These are phyloP conservation scores for Pseudomugil gertrudae DNA, from an alignment of 2,797 vertebrate species.

Conservation along the genomic window DNA sequence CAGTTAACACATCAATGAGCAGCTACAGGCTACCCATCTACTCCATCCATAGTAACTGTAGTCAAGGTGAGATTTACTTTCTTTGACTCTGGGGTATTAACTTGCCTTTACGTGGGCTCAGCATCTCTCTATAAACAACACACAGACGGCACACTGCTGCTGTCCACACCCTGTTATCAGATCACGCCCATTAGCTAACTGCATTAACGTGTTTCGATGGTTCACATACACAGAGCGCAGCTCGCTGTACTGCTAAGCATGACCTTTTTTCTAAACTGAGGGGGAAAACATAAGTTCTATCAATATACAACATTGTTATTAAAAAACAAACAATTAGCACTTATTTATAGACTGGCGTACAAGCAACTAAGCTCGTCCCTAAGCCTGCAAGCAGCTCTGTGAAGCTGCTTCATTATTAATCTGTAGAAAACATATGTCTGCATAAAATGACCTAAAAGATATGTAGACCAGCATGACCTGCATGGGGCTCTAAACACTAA, in stretches of 20 bases:
- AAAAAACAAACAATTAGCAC: no score
- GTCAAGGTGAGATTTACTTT: slow-evolving; percentile 78
- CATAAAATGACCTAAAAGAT: background rate
- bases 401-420: background rate
- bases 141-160: slow-evolving; percentile 27
- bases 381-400: background rate
- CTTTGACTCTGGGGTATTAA: slow-evolving; percentile 65
- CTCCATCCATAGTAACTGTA: slow-evolving; percentile 60
- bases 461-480: background rate
- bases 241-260: background rate
- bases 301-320: background rate
- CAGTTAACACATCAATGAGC: slow-evolving; percentile 36
- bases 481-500: background rate
- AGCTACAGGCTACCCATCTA: slow-evolving; percentile 32
- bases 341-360: background rate
- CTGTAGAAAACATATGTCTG: background rate
- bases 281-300: background rate
- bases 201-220: slow-evolving; percentile 57
- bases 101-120: slow-evolving; percentile 55
- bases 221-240: slow-evolving; percentile 16
- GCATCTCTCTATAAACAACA: slow-evolving; percentile 54
- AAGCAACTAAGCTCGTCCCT: background rate
- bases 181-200: slow-evolving; percentile 65
- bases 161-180: slow-evolving; percentile 36
- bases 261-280: background rate